phyloP scores from a whole-genome alignment of 2,113 vertebrate genomes.

The Lethenteron camtschaticum region DNA sequence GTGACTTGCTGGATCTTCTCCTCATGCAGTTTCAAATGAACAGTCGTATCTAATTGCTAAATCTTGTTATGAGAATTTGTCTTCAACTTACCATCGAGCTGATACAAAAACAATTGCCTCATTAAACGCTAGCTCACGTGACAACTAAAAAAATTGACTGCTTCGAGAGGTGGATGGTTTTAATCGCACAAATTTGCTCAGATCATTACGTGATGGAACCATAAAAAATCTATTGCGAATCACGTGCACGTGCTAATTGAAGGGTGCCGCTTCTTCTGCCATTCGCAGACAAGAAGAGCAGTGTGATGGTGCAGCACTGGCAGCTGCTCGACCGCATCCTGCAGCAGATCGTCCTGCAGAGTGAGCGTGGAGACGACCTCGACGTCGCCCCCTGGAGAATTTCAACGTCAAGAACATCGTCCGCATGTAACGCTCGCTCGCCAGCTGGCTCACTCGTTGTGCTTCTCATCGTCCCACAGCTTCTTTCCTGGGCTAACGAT shows the following conservation, averaged over 20 bases:
- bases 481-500: not conserved
- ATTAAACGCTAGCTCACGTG: too few species aligned
- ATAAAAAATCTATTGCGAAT: too few species aligned
- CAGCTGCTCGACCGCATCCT: constrained; percentile 81
- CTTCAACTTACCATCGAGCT: too few species aligned
- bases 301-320: constrained; percentile 65
- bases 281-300: constrained; percentile 49
- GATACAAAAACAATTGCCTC: too few species aligned
- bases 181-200: too few species aligned
- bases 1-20: too few species aligned
- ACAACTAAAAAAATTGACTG: too few species aligned
- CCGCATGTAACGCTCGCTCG: constrained; percentile 42
- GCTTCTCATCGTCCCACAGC: not conserved
- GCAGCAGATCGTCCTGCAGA: constrained; percentile 85
- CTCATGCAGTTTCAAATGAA: too few species aligned
- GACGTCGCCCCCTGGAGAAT: constrained; percentile 62
- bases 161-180: too few species aligned
- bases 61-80: too few species aligned
- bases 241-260: not conserved
- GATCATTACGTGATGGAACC: too few species aligned
- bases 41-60: too few species aligned
- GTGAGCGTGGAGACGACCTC: constrained; percentile 67
- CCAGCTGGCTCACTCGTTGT: not conserved
- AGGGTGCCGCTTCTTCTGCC: constrained; percentile 6
- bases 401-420: constrained; percentile 90